These are phyloP conservation scores for Drosophila mojavensis DNA, from an alignment of 1,140 invertebrate species.

Conservation along the genomic window DNA sequence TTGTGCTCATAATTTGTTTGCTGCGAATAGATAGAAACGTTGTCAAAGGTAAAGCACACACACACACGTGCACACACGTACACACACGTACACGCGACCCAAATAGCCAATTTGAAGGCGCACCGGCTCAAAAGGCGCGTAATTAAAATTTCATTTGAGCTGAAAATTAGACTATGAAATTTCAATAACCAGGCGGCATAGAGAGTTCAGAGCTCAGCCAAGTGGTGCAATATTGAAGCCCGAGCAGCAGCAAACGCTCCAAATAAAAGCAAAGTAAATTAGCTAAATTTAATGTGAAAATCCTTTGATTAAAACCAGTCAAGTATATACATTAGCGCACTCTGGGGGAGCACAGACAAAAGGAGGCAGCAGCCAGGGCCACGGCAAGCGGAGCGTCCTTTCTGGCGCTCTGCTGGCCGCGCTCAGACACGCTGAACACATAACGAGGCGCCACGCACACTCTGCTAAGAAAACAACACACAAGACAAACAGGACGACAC, in stretches of 20 bases:
- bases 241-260: slow-evolving; percentile 49
- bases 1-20: slow-evolving; percentile 18
- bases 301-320: slow-evolving; percentile 71
- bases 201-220: not conserved
- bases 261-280: slow-evolving; percentile 66
- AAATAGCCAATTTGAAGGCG: slow-evolving; percentile 51
- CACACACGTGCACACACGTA: slow-evolving; percentile 5
- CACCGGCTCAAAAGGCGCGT: slow-evolving; percentile 43
- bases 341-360: not conserved
- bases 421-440: slow-evolving; percentile 75
- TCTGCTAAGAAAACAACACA: slow-evolving; percentile 54
- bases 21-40: slow-evolving; percentile 65
- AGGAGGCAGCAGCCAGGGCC: not conserved
- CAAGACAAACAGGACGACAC: slow-evolving; percentile 69
- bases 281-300: slow-evolving; percentile 70
- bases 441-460: slow-evolving; percentile 43
- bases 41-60: slow-evolving; percentile 51
- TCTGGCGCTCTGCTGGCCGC: not conserved
- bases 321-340: slow-evolving; percentile 42
- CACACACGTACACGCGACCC: not conserved
- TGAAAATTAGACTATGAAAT: slow-evolving; percentile 76
- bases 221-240: slow-evolving; percentile 1
- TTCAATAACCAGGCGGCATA: slow-evolving; percentile 54
- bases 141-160: slow-evolving; percentile 78
- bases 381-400: not conserved